Conservation (phyloP, 2,113 vertebrate genomes). For the Melanocharis versteri region DNA sequence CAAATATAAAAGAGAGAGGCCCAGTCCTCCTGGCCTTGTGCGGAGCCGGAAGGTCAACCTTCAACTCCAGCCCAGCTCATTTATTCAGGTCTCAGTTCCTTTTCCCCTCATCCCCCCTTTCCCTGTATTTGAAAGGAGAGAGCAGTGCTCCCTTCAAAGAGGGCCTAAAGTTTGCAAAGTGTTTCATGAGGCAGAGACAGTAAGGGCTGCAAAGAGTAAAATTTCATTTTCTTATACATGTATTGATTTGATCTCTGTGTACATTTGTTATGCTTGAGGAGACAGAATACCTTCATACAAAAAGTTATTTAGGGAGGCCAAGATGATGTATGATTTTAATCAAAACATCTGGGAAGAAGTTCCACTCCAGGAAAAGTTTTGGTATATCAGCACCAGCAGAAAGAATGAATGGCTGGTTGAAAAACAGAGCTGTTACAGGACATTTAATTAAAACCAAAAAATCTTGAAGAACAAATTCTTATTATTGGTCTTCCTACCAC, state of each 20-base stretch:
- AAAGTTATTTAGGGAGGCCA: not conserved
- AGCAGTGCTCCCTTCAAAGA: not conserved
- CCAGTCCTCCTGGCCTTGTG: not conserved
- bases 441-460: slow-evolving; percentile 60
- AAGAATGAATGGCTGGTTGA: not conserved
- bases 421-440: not conserved
- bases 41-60: not conserved
- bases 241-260: not conserved
- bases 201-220: not conserved
- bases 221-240: not conserved
- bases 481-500: not conserved
- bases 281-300: not conserved
- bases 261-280: not conserved
- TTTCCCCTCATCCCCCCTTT: no score
- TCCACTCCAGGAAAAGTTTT: not conserved
- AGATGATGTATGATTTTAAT: not conserved
- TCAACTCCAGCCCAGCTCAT: not conserved
- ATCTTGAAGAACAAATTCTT: slow-evolving; percentile 2
- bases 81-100: not conserved
- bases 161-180: not conserved
- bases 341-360: not conserved
- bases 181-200: not conserved
- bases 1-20: not conserved
- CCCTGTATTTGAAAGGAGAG: not conserved
- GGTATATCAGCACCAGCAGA: not conserved